Base-by-base conservation (phyloP, 2,113 vertebrate genomes). In the Bufo gargarizans region DNA sequence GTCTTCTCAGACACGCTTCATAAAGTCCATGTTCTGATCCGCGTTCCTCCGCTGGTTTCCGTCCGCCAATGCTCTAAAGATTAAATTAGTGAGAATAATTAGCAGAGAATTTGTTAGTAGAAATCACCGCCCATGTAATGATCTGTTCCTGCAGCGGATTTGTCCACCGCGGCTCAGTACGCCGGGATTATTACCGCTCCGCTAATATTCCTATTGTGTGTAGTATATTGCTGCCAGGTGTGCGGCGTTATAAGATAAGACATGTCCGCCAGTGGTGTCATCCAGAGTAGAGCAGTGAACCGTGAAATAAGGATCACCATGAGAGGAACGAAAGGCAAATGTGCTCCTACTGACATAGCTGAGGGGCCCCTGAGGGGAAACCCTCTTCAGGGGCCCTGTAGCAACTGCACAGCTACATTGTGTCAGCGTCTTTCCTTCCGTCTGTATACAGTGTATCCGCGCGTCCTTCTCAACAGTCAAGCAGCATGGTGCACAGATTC, bases 1-100 rank as follows among this genome's bases (percentile, higher is more conserved):
- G 77, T 81, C 77, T 80, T 82, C 59, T 19, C 59, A n/a, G 81
- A 83, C 6, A 22, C 43, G 43, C 56, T 14, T 17, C 63, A 69
- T 83, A 83, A 69, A 83, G 69, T 53, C 59, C 50, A 50, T 4
- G 81, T 53, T 69, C 22, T 69, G 53, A 83, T 83, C 81, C 45
- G 6, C 81, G 9, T 65, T 47, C 80, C 17, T 12, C 33, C 77
- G 56, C 76, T 55, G 85, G 50, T 79, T 87, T 80, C 80, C 71
- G 77, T 19, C 63, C 78, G 14, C 61, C 33, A 19, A 69, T 49
- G 50, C 85, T 87, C 77, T 77, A 45, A 45, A 80, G 85, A 87
- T 80, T 80, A 79, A 79, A 87, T 79, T 79, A 79, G 76, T 87
- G 61, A 69, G 77, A 87, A 80, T 87, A 87, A 87, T 87, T 87